Conservation (phyloP, 2,797 vertebrate species). For the Propithecus perrieri region DNA sequence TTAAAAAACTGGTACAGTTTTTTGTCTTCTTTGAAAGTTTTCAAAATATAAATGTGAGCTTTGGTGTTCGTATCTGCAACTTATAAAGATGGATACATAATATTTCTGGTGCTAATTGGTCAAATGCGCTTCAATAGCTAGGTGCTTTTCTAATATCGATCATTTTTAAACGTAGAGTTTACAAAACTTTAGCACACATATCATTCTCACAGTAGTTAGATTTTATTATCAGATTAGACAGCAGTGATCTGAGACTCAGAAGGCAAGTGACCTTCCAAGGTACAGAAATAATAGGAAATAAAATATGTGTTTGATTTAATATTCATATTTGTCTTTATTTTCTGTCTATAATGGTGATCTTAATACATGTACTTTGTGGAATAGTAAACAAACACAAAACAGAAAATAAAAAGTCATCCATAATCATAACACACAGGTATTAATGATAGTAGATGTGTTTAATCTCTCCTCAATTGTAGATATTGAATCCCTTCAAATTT, state of each 20-base stretch:
- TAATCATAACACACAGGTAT: neutral
- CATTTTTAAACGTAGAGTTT: neutral
- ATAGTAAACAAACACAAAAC: neutral
- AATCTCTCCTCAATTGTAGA: neutral
- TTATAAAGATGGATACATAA: neutral
- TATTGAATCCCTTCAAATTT: neutral
- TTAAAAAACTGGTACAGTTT: neutral
- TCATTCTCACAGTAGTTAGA: neutral
- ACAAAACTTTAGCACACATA: neutral
- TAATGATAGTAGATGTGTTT: neutral
- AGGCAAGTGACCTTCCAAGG: neutral
- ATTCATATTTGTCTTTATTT: neutral
- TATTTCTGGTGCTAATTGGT: neutral
- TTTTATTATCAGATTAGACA: neutral
- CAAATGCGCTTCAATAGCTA: neutral
- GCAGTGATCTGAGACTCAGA: neutral
- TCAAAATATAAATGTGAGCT: neutral
- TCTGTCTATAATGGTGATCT: neutral
- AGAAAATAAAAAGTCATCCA: neutral
- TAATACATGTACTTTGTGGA: neutral
- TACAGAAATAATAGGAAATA: neutral
- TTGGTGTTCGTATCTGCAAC: neutral
- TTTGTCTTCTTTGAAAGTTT: neutral
- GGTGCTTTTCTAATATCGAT: neutral
- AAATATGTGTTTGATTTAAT: neutral